Conservation (phyloP, 2,113 vertebrate genomes). For the Chascanopsetta lugubris region DNA sequence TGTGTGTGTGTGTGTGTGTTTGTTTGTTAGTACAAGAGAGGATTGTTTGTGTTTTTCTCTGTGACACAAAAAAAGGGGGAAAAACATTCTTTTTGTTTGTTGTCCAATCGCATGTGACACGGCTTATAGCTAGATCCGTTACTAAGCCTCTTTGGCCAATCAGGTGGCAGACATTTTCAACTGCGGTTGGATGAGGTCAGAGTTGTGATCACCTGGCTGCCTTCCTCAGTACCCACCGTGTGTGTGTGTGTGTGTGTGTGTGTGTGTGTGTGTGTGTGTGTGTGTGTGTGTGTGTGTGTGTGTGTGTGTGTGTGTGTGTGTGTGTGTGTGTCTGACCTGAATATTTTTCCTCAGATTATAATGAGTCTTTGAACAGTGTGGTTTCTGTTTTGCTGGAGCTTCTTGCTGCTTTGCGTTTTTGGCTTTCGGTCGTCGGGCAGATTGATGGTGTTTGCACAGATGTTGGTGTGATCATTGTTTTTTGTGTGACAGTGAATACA, state of each 20-base stretch:
- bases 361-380: not conserved
- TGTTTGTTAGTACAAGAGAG: too few species aligned
- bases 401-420: constrained; percentile 1
- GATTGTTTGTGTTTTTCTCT: not conserved
- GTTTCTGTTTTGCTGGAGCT: not conserved
- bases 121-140: constrained; percentile 71
- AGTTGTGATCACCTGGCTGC: constrained; percentile 58
- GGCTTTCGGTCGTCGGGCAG: constrained; percentile 15
- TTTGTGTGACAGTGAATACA: constrained; percentile 26
- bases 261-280: not conserved
- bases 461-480: constrained; percentile 37
- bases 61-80: constrained; percentile 5
- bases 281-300: constrained; percentile 25
- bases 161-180: constrained; percentile 70
- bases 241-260: constrained; percentile 13
- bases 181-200: constrained; percentile 57
- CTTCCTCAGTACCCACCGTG: constrained; percentile 36
- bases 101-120: constrained; percentile 65
- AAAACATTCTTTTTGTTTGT: constrained; percentile 52
- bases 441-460: constrained; percentile 19
- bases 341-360: constrained; percentile 16
- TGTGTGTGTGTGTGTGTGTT: too few species aligned
- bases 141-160: constrained; percentile 77
- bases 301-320: not conserved
- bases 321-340: constrained; percentile 45